Evolutionary conservation across 1,140 invertebrate species (phyloP), one percentile per base, ranked within the genome.

Genomic region (Ostrea edulis): DNA sequence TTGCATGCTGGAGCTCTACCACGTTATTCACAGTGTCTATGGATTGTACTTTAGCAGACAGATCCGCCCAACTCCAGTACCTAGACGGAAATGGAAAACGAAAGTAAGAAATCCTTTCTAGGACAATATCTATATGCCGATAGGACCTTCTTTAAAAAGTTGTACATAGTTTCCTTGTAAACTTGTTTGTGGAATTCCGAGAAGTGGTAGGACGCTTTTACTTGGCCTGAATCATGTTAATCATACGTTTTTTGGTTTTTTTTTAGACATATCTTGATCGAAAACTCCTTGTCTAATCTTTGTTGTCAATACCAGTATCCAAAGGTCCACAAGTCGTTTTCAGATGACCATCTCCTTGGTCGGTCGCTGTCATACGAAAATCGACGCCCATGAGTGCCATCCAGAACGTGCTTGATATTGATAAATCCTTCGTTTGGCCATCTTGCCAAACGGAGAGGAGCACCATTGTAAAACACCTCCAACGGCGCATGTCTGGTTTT

Each of bases 61-160:
- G n/a, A 52, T 92, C 92, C 7, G 91, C 84, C 92, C 92, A 92
- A 22, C 92, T 89, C 88, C 89, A 91, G 52, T 90, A 88, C 92
- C 92, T 92, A 58, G 53, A 4, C 17, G 55, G n/a, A 62, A 17
- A 62, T 55, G n/a, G 17, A 62, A 44, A 44, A 44, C 35, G 5
- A 44, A 44, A 44, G 5, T 44, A 1, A 44, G 35, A 44, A 44
- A 44, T 44, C 35, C 2, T 44, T 44, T 44, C 35, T 44, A 44
- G 1, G 35, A 44, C 5, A 44, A 44, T 44, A 44, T 44, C 5
- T 44, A 44, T 44, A 44, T 2, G 35, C 35, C 35, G 35, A 5
- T 44, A 2, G 35, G 35, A 44, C 35, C 2, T 44, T 2, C 12
- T 62, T 62, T 20, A 20, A 20, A 62, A 62, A 20, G n/a, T 55